phyloP scores from a whole-genome alignment of 2,888 invertebrate genomes.

The Drosophila stalkeri region DNA sequence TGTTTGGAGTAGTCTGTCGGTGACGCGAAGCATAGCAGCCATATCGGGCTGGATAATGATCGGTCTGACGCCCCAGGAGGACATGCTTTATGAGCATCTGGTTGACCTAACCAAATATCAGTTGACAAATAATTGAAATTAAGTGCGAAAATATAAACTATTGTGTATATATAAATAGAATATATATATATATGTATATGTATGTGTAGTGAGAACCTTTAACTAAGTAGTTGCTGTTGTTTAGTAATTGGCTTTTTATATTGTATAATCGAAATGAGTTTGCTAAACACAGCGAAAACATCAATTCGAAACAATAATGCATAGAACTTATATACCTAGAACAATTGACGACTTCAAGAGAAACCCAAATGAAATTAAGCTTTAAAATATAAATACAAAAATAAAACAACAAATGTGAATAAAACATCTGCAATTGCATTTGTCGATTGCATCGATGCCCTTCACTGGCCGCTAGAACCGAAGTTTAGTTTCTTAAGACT shows the following conservation, averaged over 20 bases:
- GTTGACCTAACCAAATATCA: slow-evolving; percentile 85
- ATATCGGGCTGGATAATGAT: slow-evolving; percentile 87
- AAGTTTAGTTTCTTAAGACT: slow-evolving; percentile 46
- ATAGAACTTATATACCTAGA: slow-evolving; percentile 46
- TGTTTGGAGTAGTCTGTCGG: slow-evolving; percentile 86
- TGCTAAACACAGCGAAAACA: slow-evolving; percentile 40
- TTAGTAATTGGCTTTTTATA: slow-evolving; percentile 75
- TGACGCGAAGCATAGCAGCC: slow-evolving; percentile 86
- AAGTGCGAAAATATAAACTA: slow-evolving; percentile 49
- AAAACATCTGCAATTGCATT: slow-evolving; percentile 33
- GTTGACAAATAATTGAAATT: slow-evolving; percentile 85
- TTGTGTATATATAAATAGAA: slow-evolving; percentile 27
- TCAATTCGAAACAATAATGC: slow-evolving; percentile 47
- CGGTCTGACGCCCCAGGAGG: slow-evolving; percentile 86
- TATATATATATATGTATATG: neutral
- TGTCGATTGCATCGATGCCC: slow-evolving; percentile 67
- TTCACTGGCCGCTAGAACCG: slow-evolving; percentile 82
- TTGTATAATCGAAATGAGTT: slow-evolving; percentile 65
- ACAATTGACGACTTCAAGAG: slow-evolving; percentile 27
- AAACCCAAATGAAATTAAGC: slow-evolving; percentile 54
- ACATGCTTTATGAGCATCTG: slow-evolving; percentile 86
- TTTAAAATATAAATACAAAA: slow-evolving; percentile 44
- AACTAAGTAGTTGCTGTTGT: slow-evolving; percentile 67
- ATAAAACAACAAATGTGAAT: slow-evolving; percentile 32
- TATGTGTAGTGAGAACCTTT: slow-evolving; percentile 40